Evolutionary conservation across 2,113 vertebrate species (phyloP).

Genomic region (Lichenostomus cassidix): DNA sequence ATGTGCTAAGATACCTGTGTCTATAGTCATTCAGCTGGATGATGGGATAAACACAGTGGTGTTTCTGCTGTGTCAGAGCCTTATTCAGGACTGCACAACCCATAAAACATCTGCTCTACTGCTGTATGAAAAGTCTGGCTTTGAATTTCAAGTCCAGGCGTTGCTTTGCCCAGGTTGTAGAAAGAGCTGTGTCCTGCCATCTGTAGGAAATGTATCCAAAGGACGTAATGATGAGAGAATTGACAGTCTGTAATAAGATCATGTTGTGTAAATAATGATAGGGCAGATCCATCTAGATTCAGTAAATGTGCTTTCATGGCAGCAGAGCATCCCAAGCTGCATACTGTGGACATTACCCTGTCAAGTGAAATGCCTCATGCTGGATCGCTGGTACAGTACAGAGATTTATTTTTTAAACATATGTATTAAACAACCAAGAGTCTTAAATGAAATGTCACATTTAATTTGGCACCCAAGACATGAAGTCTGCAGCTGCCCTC

Average conservation of each 20-base stretch:
- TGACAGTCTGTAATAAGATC: neutral
- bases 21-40: neutral
- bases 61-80: neutral
- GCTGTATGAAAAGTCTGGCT: neutral
- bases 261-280: neutral
- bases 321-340: neutral
- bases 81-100: neutral
- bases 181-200: neutral
- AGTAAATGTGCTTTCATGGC: neutral
- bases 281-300: neutral
- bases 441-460: slow-evolving; percentile 35
- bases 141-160: neutral
- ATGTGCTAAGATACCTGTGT: neutral
- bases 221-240: neutral
- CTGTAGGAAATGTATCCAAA: neutral
- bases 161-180: neutral
- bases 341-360: neutral
- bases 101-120: neutral
- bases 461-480: neutral
- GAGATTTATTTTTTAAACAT: neutral
- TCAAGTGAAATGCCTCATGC: neutral
- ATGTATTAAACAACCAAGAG: neutral
- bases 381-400: neutral
- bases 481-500: slow-evolving; percentile 7
- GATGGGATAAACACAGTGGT: neutral